phyloP scores from a whole-genome alignment of 2,113 vertebrate genomes.

The Orycteropus afer region DNA sequence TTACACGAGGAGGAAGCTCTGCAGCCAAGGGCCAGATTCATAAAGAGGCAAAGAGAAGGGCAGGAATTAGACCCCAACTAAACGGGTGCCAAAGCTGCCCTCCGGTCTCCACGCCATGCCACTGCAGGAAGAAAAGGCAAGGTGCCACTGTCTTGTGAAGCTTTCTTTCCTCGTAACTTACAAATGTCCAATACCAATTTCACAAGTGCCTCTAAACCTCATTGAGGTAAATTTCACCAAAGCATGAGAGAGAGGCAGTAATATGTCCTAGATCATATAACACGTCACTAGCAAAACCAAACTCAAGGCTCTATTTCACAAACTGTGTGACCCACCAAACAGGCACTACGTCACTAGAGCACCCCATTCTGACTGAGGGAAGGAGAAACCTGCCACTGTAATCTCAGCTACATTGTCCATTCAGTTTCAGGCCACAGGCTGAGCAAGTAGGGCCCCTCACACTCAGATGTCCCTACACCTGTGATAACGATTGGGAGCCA shows the following conservation, averaged over 20 bases:
- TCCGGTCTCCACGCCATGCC: neutral
- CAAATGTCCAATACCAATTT: neutral
- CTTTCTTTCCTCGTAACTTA: neutral
- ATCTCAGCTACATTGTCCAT: rapidly evolving
- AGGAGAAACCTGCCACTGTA: rapidly evolving
- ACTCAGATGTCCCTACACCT: neutral
- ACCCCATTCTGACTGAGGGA: neutral
- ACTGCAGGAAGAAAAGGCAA: neutral
- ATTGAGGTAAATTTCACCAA: neutral
- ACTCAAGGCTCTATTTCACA: neutral
- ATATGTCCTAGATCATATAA: neutral
- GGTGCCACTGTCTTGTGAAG: neutral
- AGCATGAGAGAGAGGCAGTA: neutral
- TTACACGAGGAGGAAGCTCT: neutral
- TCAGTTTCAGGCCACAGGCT: neutral
- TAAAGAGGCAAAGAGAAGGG: neutral
- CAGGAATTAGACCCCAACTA: neutral
- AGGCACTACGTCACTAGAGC: too few species aligned
- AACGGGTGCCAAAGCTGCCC: neutral
- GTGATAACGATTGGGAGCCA: neutral
- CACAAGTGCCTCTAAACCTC: neutral
- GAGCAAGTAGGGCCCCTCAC: neutral
- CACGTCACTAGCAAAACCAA: neutral
- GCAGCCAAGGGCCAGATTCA: neutral
- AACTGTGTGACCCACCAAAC: neutral